Evolutionary conservation across 2,888 invertebrate species (phyloP).

Genomic region (Tipula confusa): DNA sequence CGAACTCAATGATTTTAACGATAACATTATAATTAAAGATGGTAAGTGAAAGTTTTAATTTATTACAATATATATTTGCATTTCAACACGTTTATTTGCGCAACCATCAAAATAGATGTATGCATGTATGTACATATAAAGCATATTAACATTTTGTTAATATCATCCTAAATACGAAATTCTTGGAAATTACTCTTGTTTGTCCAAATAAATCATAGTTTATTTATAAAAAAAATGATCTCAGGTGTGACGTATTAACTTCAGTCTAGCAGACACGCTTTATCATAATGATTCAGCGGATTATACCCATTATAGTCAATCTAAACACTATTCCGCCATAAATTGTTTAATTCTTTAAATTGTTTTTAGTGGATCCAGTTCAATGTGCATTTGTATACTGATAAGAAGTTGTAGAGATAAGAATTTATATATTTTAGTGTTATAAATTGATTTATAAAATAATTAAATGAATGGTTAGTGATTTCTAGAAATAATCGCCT

Average conservation of each 20-base stretch:
- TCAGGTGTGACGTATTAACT: not conserved
- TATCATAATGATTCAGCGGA: not conserved
- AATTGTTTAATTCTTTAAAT: not conserved
- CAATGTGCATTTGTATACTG: not conserved
- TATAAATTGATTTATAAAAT: not conserved
- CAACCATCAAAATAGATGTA: not conserved
- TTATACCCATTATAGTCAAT: not conserved
- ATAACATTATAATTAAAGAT: slow-evolving; percentile 1
- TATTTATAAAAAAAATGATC: not conserved
- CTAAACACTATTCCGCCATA: not conserved
- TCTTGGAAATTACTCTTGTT: not conserved
- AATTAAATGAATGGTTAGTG: not conserved
- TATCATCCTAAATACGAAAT: not conserved
- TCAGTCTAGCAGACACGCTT: not conserved
- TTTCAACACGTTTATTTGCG: not conserved
- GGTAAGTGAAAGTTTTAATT: slow-evolving; percentile 20
- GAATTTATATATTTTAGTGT: too few relatives aligned
- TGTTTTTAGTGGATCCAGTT: not conserved
- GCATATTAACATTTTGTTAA: not conserved
- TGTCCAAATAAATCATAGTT: not conserved
- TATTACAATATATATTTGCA: not conserved
- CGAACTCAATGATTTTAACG: slow-evolving; percentile 15
- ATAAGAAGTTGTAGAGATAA: not conserved
- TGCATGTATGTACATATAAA: too few relatives aligned
- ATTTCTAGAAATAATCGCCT: not conserved